Evolutionary conservation across 2,113 vertebrate species (phyloP), one percentile per base, ranked within the genome.

Genomic region (Fukomys damarensis): DNA sequence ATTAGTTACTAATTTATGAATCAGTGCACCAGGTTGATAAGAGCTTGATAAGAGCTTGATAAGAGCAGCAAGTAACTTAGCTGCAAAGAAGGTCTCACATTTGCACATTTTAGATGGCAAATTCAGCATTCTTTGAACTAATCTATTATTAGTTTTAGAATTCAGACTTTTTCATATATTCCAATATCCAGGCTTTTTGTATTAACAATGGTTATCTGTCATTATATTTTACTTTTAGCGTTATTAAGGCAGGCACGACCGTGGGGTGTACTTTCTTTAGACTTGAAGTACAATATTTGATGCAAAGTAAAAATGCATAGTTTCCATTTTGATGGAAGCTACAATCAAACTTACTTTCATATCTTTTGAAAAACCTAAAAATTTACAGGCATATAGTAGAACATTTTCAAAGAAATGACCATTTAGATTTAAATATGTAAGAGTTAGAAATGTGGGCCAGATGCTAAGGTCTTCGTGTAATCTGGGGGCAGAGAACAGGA

Each of bases 401-500:
- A 61, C 52, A 0, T 84, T 72, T 89, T 61, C 4, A 79, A 56
- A 86, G 61, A 89, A 91, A 93, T 54, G 16, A 43, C 2, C 43
- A 43, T 43, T 89, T 89, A 59, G 20, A 1, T 58, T 94, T 91
- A 86, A 86, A 56, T 89, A 92, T 83, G 86, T 95, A 72, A 13
- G 30, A 5, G 2, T 54, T 87, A 20, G 43, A 74, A 92, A 76
- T 93, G 38, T 49, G 59, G 86, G 22, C 35, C 83, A 88, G 68
- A 84, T 84, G 20, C 63, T 77, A 72, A 96, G 28, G 58, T 58
- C 24, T 93, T 95, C 54, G 13, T 8, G 54, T 95, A 91, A 93
- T 94, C 85, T 46, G 10, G 43, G 10, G 1, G 20, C 70, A 85
- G 9, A 52, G 7, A 76, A 41, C 17, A 72, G 63, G 26, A 87